Base-by-base conservation (phyloP, 2,113 vertebrate species). In the Cephalopterus ornatus region DNA sequence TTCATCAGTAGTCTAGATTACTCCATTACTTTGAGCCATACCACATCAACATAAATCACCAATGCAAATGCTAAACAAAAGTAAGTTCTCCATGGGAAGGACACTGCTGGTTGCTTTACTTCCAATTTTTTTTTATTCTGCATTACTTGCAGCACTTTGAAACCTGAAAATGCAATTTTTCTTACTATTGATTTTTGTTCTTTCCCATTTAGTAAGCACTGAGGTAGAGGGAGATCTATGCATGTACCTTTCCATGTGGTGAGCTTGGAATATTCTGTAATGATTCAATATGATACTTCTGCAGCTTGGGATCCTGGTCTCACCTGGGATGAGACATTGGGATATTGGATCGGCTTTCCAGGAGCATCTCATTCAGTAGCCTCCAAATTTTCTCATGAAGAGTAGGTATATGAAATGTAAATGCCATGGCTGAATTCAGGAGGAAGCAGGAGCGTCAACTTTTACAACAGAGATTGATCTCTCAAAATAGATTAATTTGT, bases 101-200 rank as follows among this genome's bases (percentile, higher is more conserved):
- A 46, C 26, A 15, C 11, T 80, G 46, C 35, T 73, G 47, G 28
- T 83, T 96, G 33, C 32, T 58, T 97, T 83, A 27, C 19, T 91
- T 96, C 35, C 42, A 50, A 5, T 37, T 90, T 8, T 80, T 70
- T 50, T 73, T 78, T 91, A 33, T 95, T 95, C 83, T 93, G 49
- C 37, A 50, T 92, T 95, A 39, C 71, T 92, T 88, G 55, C 47
- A 90, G 62, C 22, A 70, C 74, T 82, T 90, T 59, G 71, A 94
- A 92, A 70, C 21, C 85, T 91, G 62, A 95, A 95, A 97, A 94
- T 66, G 55, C 41, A 96, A 84, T 97, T 97, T 95, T 58, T 96
- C 71, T 92, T 81, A 27, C 41, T 94, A 80, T 89, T 96, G 92
- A 97, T 95, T 97, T 97, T 95, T 93, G 77, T 93, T 72, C 81